Conservation (phyloP, 2,888 invertebrate species). For the Dicranocentrus wangi region DNA sequence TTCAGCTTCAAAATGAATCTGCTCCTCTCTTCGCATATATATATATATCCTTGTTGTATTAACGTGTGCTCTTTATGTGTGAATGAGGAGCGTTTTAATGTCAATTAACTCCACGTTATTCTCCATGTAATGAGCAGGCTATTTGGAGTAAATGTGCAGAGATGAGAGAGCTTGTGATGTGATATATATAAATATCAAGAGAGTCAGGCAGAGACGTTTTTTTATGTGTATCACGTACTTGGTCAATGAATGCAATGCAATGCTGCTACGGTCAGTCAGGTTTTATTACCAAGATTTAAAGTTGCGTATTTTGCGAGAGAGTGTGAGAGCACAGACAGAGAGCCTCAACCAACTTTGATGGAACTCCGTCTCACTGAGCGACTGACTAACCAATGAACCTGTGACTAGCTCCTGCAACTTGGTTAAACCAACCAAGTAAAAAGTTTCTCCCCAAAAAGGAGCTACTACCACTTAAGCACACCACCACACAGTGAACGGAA, state of each 20-base stretch:
- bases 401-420: slow-evolving; percentile 17
- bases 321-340: background rate
- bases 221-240: background rate
- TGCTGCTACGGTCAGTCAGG: too few relatives aligned
- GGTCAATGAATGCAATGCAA: background rate
- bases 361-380: slow-evolving; percentile 33
- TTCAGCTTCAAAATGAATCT: too few relatives aligned
- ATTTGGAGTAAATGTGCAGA: background rate
- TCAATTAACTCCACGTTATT: slow-evolving; percentile 69
- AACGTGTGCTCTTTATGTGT: slow-evolving; percentile 48
- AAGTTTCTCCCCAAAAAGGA: slow-evolving; percentile 19
- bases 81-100: slow-evolving; percentile 68
- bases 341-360: background rate
- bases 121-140: slow-evolving; percentile 60
- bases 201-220: too few relatives aligned
- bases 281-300: slow-evolving; percentile 27
- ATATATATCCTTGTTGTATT: background rate
- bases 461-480: background rate
- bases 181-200: background rate
- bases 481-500: background rate
- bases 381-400: slow-evolving; percentile 47
- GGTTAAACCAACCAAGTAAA: background rate
- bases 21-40: too few relatives aligned
- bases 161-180: background rate
- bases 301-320: too few relatives aligned